These are phyloP conservation scores for Hermatobates lingyangjiaoensis DNA, from an alignment of 1,140 invertebrate species.

Conservation along the genomic window DNA sequence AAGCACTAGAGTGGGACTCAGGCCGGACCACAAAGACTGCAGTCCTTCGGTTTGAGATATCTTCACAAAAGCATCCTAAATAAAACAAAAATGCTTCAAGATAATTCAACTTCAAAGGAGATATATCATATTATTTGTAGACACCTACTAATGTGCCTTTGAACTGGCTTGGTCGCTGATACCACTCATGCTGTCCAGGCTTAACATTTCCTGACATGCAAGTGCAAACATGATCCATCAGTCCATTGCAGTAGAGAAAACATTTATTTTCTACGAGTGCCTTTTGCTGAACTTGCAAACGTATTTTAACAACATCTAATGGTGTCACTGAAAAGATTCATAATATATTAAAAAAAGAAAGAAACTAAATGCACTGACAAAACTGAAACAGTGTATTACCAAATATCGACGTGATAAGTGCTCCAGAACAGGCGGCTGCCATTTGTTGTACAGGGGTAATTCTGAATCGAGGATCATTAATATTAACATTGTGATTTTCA, in stretches of 20 bases:
- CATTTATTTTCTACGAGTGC: conserved; percentile 65
- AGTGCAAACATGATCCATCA: conserved; percentile 99
- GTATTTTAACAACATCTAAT: conserved; percentile 94
- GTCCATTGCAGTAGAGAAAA: conserved; percentile 91
- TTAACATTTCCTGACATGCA: conserved; percentile 27
- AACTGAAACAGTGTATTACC: conserved; percentile 32
- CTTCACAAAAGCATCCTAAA: conserved; percentile 87
- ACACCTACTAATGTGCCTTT: conserved; percentile 71
- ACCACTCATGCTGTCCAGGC: conserved; percentile 28
- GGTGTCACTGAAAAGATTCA: conserved; percentile 67
- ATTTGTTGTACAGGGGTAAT: conserved; percentile 77
- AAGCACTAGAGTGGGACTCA: conserved; percentile 89
- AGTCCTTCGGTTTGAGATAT: conserved; percentile 78
- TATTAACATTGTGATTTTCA: no score
- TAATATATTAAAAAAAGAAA: background rate
- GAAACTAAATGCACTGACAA: background rate
- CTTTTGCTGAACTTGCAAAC: conserved; percentile 85
- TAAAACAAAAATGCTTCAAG: conserved; percentile 12
- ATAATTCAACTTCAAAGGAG: background rate
- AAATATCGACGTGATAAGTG: conserved; percentile 69
- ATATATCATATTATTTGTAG: background rate
- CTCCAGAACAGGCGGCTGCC: conserved; percentile 70
- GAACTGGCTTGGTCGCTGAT: conserved; percentile 53
- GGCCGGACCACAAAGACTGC: conserved; percentile 83
- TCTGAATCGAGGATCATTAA: conserved; percentile 47